phyloP scores from a whole-genome alignment of 2,113 vertebrate genomes.

The Herpailurus yagouaroundi region DNA sequence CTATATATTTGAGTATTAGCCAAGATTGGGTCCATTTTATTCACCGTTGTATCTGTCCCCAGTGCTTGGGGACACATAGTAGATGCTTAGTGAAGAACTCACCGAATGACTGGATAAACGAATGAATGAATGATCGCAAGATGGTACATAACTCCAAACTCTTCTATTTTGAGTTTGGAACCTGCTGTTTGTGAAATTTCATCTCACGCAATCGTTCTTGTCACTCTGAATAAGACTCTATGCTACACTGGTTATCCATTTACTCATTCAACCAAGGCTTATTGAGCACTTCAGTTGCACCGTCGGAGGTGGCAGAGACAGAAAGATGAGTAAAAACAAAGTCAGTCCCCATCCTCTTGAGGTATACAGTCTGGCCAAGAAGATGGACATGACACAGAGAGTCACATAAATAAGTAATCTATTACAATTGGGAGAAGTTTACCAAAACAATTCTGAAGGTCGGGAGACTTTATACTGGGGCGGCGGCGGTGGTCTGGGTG shows the following conservation, averaged over 20 bases:
- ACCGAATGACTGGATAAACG: background rate
- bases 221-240: background rate
- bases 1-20: background rate
- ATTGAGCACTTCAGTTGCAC: rapidly evolving
- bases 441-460: background rate
- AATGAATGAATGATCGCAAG: background rate
- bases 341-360: background rate
- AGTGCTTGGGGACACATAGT: background rate
- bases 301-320: background rate
- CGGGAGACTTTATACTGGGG: background rate
- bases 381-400: background rate
- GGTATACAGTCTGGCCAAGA: background rate
- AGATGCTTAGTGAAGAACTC: background rate
- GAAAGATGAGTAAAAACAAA: background rate
- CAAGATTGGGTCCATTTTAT: background rate
- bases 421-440: background rate
- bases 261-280: background rate
- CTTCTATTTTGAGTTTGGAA: background rate
- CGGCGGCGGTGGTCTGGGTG: too few species aligned
- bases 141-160: background rate
- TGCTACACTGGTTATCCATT: too few species aligned
- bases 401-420: background rate
- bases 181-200: background rate
- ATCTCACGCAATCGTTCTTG: background rate
- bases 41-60: background rate